A percentile compares a stretch with the other conserved stretches of the same genome.
These are phyloP conservation scores for Proterorhinus semilunaris DNA, from an alignment of 2,113 vertebrate genomes.

Conservation along the genomic window DNA sequence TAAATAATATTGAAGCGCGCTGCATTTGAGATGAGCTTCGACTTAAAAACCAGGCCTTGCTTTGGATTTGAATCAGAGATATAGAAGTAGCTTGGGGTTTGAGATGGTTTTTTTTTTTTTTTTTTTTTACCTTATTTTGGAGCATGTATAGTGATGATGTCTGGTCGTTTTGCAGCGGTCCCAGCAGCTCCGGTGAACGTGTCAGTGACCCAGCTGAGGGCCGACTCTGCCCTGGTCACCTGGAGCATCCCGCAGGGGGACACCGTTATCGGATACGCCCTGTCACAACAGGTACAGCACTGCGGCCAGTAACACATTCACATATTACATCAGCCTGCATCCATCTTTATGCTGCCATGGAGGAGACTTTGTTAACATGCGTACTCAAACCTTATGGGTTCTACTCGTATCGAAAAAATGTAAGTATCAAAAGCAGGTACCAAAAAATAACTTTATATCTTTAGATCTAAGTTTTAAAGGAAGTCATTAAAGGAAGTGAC, in stretches of 20 bases:
- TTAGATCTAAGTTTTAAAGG: no score
- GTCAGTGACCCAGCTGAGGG: conserved; percentile 91
- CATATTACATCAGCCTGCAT: background rate
- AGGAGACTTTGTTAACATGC: no score
- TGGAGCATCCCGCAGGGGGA: conserved; percentile 95
- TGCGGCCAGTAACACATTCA: no score
- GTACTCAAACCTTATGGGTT: no score
- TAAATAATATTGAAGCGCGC: background rate
- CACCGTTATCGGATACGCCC: conserved; percentile 91
- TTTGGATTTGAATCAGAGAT: background rate
- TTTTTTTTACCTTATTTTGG: background rate
- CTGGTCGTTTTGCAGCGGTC: conserved; percentile 74
- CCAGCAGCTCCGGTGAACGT: conserved; percentile 93
- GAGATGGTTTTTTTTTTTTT: background rate
- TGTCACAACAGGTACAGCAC: conserved; percentile 87
- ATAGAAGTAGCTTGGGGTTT: background rate
- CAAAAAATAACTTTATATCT: no score
- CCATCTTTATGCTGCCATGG: background rate
- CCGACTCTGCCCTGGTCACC: conserved; percentile 91
- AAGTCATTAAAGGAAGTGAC: no score
- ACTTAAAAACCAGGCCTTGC: background rate
- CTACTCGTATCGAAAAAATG: no score
- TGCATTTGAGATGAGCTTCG: background rate
- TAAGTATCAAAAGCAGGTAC: no score
- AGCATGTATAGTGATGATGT: background rate